Conservation (phyloP, 23 tunicate genomes). For the Ascidia mentula region DNA sequence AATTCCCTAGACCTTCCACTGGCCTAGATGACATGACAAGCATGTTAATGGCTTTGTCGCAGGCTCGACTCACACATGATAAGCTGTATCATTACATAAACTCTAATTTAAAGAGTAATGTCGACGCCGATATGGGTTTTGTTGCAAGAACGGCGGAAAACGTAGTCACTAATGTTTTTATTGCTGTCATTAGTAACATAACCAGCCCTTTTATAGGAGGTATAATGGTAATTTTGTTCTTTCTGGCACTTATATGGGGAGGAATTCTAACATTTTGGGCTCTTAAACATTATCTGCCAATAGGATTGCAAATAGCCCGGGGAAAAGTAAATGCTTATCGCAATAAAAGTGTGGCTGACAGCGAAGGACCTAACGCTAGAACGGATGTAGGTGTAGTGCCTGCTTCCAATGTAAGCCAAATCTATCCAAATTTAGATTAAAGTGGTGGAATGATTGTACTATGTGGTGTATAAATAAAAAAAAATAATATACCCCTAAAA, state of each 20-base stretch:
- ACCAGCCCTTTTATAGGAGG: background rate
- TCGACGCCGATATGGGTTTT: conserved; percentile 2
- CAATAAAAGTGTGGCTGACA: background rate
- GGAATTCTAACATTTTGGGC: conserved; percentile 3
- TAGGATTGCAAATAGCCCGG: background rate
- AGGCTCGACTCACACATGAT: background rate
- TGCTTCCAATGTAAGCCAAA: background rate
- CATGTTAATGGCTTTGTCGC: conserved; percentile 5
- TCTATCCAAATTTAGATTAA: background rate
- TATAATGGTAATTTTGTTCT: background rate
- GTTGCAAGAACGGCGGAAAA: background rate
- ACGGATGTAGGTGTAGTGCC: background rate
- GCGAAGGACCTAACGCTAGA: background rate
- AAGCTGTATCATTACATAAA: conserved; percentile 7
- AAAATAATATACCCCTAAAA: too few species aligned
- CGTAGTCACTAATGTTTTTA: background rate
- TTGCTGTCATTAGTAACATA: background rate
- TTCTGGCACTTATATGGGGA: background rate
- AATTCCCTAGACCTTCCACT: background rate
- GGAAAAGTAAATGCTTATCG: background rate
- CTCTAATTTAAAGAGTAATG: background rate
- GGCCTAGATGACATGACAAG: conserved; percentile 7
- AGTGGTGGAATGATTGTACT: background rate
- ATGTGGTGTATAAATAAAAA: too few species aligned
- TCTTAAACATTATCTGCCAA: background rate